A percentile compares a stretch with the other conserved stretches of the same genome.
Conservation (phyloP, 2,113 vertebrate genomes). For the Rhadina sibilatrix region DNA sequence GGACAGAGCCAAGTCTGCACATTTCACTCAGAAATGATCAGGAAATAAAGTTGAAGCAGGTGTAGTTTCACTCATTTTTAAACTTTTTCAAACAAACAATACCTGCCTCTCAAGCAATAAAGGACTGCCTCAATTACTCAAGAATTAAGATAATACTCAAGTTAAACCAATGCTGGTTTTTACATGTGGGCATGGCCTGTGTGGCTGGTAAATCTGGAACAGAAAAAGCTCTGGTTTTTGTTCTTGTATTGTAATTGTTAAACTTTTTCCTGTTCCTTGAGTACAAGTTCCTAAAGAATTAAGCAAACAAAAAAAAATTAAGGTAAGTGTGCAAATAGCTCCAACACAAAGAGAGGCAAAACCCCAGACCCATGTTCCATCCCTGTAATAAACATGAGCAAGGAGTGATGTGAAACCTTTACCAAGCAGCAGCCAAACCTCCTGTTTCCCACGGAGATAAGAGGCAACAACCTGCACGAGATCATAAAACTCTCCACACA, state of each 20-base stretch:
- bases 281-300: background rate
- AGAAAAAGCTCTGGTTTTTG: background rate
- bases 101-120: background rate
- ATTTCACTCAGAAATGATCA: background rate
- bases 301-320: background rate
- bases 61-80: background rate
- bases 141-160: background rate
- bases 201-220: rapidly evolving
- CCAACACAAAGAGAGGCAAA: background rate
- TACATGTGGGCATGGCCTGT: rapidly evolving
- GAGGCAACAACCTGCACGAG: background rate
- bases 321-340: background rate
- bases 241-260: background rate
- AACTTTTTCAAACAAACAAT: background rate
- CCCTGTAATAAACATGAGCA: background rate
- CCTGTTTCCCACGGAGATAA: background rate
- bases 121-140: background rate
- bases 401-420: background rate
- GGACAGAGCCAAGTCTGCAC: background rate
- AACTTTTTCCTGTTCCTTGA: background rate
- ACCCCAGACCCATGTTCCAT: rapidly evolving
- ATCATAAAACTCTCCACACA: background rate
- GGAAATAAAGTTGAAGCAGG: background rate
- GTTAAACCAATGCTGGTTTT: background rate
- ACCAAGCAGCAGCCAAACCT: background rate